Percentiles rank a stretch among this genome's conserved stretches.
phyloP scores from a whole-genome alignment of 2,888 invertebrate species.

The Panorpa germanica region DNA sequence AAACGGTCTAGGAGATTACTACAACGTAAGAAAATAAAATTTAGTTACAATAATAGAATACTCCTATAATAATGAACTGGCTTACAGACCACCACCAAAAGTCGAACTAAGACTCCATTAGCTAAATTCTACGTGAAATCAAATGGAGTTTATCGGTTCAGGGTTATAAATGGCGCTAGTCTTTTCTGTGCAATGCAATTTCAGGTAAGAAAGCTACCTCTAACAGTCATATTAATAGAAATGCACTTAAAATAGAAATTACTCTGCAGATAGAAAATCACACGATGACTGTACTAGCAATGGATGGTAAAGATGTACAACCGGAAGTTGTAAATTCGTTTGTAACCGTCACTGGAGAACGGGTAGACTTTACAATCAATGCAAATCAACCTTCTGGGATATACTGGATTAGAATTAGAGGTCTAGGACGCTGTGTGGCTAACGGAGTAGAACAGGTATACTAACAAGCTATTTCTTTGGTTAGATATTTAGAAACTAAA shows the following conservation, averaged over 20 bases:
- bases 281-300: slow-evolving; percentile 18
- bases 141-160: slow-evolving; percentile 20
- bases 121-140: slow-evolving; percentile 16
- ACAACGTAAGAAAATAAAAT: slow-evolving; percentile 12
- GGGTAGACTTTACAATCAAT: slow-evolving; percentile 27
- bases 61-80: not conserved
- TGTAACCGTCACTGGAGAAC: slow-evolving; percentile 24
- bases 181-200: slow-evolving; percentile 20
- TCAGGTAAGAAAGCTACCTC: slow-evolving; percentile 14
- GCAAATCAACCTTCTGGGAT: slow-evolving; percentile 21
- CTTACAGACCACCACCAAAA: slow-evolving; percentile 3
- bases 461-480: too few relatives aligned
- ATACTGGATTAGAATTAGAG: slow-evolving; percentile 17
- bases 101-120: slow-evolving; percentile 14
- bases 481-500: too few relatives aligned
- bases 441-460: slow-evolving; percentile 14
- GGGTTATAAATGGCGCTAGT: slow-evolving; percentile 20
- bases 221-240: not conserved
- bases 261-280: slow-evolving; percentile 18
- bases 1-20: slow-evolving; percentile 18
- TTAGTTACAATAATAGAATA: not conserved
- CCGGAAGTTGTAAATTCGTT: slow-evolving; percentile 17
- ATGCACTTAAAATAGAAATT: not conserved
- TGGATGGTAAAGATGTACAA: slow-evolving; percentile 19
- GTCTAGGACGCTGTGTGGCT: slow-evolving; percentile 15